Evolutionary conservation across 2,113 vertebrate genomes (phyloP).

Genomic region (Siniperca chuatsi): DNA sequence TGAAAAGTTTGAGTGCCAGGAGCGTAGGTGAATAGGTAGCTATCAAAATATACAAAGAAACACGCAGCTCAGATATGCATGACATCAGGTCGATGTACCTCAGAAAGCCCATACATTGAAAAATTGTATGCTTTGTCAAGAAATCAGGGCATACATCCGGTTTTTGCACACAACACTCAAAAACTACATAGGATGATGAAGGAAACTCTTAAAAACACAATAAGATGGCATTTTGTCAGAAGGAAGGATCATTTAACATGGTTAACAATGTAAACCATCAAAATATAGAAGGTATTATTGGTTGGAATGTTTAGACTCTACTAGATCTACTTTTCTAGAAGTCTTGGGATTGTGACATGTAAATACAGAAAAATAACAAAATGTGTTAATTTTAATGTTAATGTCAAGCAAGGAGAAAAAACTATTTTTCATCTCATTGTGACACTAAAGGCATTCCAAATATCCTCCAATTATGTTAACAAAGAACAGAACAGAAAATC

Average conservation of each 20-base stretch:
- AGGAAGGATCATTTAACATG: neutral
- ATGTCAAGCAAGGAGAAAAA: slow-evolving; percentile 4
- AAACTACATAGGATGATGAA: neutral
- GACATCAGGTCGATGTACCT: neutral
- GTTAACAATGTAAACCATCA: neutral
- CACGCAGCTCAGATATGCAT: neutral
- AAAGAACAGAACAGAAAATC: neutral
- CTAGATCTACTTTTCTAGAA: neutral
- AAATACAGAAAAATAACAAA: slow-evolving; percentile 7
- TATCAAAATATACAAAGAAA: neutral
- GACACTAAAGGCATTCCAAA: slow-evolving; percentile 15
- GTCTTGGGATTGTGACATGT: neutral
- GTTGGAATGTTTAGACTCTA: neutral
- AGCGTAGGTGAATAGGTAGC: neutral
- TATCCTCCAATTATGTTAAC: neutral
- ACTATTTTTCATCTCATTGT: neutral
- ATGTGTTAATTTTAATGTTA: slow-evolving; percentile 3
- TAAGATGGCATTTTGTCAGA: neutral
- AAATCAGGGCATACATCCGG: neutral
- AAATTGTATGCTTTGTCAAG: neutral
- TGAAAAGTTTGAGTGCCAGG: neutral
- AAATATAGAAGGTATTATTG: neutral
- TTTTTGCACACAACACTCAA: neutral
- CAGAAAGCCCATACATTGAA: neutral
- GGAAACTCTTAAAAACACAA: neutral